phyloP scores from a whole-genome alignment of 1,140 invertebrate genomes.

The Sweltsa coloradensis region DNA sequence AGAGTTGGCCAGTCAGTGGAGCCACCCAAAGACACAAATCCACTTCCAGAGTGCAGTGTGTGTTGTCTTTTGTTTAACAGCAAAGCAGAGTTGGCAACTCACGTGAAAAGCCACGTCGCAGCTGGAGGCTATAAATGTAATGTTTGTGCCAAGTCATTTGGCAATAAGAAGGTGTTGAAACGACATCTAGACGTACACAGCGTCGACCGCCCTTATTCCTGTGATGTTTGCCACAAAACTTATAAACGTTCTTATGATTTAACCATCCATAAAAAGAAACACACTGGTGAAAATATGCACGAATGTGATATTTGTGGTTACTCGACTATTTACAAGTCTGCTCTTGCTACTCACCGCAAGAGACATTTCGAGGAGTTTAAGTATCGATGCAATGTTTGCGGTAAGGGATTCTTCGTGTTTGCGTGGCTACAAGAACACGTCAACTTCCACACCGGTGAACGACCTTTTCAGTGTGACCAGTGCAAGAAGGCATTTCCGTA shows the following conservation, averaged over 20 bases:
- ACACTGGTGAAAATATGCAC: slow-evolving; percentile 27
- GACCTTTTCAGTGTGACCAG: slow-evolving; percentile 37
- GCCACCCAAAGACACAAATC: too few species aligned
- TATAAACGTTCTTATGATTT: slow-evolving; percentile 35
- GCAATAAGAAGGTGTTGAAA: slow-evolving; percentile 35
- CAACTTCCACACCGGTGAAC: slow-evolving; percentile 40
- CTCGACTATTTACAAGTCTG: slow-evolving; percentile 27
- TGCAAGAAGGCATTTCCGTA: slow-evolving; percentile 40
- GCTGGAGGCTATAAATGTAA: slow-evolving; percentile 10
- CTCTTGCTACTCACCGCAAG: slow-evolving; percentile 27
- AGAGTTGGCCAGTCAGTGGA: too few species aligned
- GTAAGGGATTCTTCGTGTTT: slow-evolving; percentile 34
- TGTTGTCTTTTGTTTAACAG: too few species aligned
- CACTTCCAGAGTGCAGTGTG: too few species aligned
- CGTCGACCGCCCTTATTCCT: slow-evolving; percentile 33
- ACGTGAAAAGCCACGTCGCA: too few species aligned
- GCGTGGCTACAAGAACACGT: slow-evolving; percentile 43
- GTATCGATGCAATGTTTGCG: slow-evolving; percentile 25
- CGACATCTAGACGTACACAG: slow-evolving; percentile 34
- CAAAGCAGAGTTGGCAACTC: too few species aligned
- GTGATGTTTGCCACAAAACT: slow-evolving; percentile 31
- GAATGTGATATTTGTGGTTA: slow-evolving; percentile 31
- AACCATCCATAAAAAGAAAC: slow-evolving; percentile 28
- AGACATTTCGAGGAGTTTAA: slow-evolving; percentile 21
- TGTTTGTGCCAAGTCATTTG: slow-evolving; percentile 24